A percentile compares a stretch with the other conserved stretches of the same genome.
These are phyloP conservation scores for Clarias fuscus DNA, from an alignment of 2,797 vertebrate genomes.

Conservation along the genomic window DNA sequence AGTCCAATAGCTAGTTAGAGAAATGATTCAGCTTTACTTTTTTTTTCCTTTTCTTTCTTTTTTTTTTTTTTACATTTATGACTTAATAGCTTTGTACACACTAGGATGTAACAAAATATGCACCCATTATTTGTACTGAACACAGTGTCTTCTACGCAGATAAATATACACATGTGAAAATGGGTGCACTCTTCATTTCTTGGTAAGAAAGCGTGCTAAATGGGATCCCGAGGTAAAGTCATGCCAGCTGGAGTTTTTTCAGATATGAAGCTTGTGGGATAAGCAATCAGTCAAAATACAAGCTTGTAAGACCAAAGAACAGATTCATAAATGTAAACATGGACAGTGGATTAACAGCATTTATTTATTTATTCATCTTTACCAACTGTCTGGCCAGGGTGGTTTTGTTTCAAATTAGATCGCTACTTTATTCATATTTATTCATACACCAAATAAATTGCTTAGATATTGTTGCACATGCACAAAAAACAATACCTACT, in stretches of 20 bases:
- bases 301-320: neutral
- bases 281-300: neutral
- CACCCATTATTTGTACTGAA: neutral
- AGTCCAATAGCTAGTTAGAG: neutral
- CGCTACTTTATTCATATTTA: neutral
- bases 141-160: neutral
- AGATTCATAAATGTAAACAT: neutral
- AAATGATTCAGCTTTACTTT: neutral
- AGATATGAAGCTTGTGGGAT: neutral
- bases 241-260: neutral
- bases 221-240: neutral
- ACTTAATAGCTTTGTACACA: neutral
- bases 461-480: neutral
- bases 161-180: neutral
- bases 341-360: neutral
- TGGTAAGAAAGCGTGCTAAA: neutral
- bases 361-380: neutral
- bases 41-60: neutral
- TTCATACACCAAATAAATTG: neutral
- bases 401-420: neutral
- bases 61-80: neutral
- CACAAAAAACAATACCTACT: neutral
- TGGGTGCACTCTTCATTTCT: neutral
- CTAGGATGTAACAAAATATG: neutral
- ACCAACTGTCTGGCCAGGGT: neutral